Conservation (phyloP, 1,140 invertebrate genomes). For the Monomorium pharaonis region DNA sequence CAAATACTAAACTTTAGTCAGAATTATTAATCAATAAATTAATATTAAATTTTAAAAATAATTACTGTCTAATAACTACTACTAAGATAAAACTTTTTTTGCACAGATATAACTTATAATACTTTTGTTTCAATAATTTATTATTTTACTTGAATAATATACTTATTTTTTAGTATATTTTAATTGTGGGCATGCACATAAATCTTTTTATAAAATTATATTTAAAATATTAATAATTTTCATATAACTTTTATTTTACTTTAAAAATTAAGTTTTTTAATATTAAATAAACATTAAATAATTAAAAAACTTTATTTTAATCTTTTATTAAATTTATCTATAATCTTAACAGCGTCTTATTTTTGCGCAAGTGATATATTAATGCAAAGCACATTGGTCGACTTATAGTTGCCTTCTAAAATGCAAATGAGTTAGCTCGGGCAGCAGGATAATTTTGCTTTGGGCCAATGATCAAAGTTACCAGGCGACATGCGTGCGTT, state of each 20-base stretch:
- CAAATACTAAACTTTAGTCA: no score
- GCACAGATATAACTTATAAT: background rate
- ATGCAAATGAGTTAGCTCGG: conserved; percentile 24
- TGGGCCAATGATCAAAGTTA: conserved; percentile 39
- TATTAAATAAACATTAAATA: background rate
- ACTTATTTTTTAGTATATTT: background rate
- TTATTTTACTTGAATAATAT: no score
- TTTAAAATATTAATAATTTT: background rate
- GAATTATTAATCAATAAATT: no score
- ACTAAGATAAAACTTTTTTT: no score
- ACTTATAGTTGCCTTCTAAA: background rate
- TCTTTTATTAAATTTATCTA: background rate
- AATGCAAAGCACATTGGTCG: background rate
- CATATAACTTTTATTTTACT: background rate
- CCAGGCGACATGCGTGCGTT: background rate
- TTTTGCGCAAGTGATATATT: background rate
- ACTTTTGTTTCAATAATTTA: background rate
- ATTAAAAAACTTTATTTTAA: background rate
- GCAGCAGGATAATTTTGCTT: conserved; percentile 19
- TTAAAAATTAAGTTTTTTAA: background rate
- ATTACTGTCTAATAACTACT: no score
- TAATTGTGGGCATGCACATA: background rate
- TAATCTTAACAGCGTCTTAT: background rate
- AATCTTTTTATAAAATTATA: background rate
- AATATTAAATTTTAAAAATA: no score